phyloP scores from a whole-genome alignment of 2,797 vertebrate species.

The Heliangelus exortis region DNA sequence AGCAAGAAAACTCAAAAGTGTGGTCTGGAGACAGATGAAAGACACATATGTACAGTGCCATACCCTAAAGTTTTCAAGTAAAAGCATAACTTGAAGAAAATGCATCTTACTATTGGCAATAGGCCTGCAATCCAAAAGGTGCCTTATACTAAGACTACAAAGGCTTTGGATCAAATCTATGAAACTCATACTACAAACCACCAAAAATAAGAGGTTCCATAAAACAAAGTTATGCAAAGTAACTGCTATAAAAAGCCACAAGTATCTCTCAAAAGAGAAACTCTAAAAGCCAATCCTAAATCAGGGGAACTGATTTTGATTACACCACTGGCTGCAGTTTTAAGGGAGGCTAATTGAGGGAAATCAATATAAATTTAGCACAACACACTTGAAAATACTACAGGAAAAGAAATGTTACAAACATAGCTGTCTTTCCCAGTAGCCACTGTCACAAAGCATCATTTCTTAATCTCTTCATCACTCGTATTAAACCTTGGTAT shows the following conservation, averaged over 20 bases:
- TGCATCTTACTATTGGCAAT: not conserved
- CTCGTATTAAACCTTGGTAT: not conserved
- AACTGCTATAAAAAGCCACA: not conserved
- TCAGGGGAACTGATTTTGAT: not conserved
- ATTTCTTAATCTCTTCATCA: not conserved
- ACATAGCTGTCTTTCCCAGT: not conserved
- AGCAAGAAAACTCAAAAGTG: not conserved
- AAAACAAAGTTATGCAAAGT: not conserved
- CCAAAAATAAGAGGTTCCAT: not conserved
- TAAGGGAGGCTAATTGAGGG: not conserved
- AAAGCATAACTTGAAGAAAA: not conserved
- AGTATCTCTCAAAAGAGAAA: not conserved
- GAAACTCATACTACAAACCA: not conserved
- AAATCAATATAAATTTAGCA: not conserved
- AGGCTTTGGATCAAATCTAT: not conserved
- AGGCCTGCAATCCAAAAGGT: not conserved
- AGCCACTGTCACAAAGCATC: not conserved
- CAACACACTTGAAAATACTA: not conserved
- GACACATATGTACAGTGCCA: not conserved
- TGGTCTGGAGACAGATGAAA: not conserved
- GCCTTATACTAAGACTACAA: not conserved
- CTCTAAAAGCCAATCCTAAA: not conserved
- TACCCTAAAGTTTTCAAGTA: not conserved
- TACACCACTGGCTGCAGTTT: not conserved
- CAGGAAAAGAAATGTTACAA: not conserved